These are phyloP conservation scores for Trichosurus vulpecula DNA, from an alignment of 2,797 vertebrate species.

Conservation along the genomic window DNA sequence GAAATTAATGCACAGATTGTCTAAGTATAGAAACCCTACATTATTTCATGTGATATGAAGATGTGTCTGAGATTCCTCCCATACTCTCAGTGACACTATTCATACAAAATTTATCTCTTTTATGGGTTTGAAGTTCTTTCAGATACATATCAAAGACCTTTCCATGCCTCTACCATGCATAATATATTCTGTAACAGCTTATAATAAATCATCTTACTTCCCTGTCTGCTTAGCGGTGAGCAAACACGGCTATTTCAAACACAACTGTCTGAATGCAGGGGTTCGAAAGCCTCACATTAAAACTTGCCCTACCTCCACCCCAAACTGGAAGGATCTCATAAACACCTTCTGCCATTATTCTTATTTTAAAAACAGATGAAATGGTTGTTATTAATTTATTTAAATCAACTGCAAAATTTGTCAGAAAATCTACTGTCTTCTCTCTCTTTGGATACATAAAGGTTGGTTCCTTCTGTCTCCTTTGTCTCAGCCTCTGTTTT, in stretches of 20 bases:
- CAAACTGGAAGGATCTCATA: background rate
- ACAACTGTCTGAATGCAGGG: slow-evolving; percentile 13
- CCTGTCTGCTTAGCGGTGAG: slow-evolving; percentile 58
- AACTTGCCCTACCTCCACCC: background rate
- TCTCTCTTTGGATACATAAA: background rate
- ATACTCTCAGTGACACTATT: slow-evolving; percentile 78
- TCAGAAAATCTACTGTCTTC: background rate
- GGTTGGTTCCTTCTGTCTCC: background rate
- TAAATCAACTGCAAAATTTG: background rate
- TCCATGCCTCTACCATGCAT: slow-evolving; percentile 80
- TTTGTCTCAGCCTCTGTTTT: slow-evolving; percentile 44
- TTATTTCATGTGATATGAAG: slow-evolving; percentile 62
- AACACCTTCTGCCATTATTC: background rate
- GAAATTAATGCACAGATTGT: slow-evolving; percentile 73
- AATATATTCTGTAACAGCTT: slow-evolving; percentile 82
- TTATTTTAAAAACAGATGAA: slow-evolving; percentile 11
- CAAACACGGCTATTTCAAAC: slow-evolving; percentile 56
- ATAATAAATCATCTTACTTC: slow-evolving; percentile 84
- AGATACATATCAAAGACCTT: slow-evolving; percentile 85
- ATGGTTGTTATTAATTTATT: background rate
- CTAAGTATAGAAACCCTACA: slow-evolving; percentile 45
- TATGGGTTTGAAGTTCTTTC: slow-evolving; percentile 82
- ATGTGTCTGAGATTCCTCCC: slow-evolving; percentile 75
- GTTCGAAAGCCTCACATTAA: background rate
- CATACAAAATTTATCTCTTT: slow-evolving; percentile 83